Evolutionary conservation across 2,888 invertebrate genomes (phyloP).

Genomic region (Lithophane ornitopus): DNA sequence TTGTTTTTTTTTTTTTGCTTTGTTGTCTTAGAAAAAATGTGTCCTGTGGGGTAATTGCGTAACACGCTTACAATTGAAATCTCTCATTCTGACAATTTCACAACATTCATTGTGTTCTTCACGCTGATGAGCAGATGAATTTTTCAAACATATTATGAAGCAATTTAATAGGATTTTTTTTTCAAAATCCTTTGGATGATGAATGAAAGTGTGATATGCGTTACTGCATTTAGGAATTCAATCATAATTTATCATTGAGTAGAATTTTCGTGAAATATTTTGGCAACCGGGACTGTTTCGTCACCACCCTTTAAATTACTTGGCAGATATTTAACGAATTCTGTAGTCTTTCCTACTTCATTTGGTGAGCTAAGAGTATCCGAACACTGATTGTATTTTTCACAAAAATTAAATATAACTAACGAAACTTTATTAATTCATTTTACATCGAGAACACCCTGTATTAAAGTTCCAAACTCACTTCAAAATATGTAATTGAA

Average conservation of each 20-base stretch:
- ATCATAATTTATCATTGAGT: constrained; percentile 7
- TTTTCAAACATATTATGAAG: not conserved
- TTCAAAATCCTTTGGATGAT: not conserved
- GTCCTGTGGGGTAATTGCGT: not conserved
- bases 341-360: not conserved
- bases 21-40: not conserved
- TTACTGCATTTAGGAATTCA: not conserved
- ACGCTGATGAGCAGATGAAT: not conserved
- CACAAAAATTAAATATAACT: not conserved
- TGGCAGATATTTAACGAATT: not conserved
- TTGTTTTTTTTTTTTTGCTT: not conserved
- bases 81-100: not conserved
- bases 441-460: not conserved
- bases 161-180: not conserved
- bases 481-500: constrained; percentile 43
- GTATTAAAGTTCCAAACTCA: constrained; percentile 39
- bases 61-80: not conserved
- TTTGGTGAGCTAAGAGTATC: not conserved
- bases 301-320: not conserved
- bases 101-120: not conserved
- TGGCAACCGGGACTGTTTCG: too few relatives aligned
- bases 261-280: constrained; percentile 1
- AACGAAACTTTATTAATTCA: not conserved
- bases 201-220: not conserved
- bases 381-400: too few relatives aligned